These are phyloP conservation scores for Chunga burmeisteri DNA, from an alignment of 2,113 vertebrate genomes.

Conservation along the genomic window DNA sequence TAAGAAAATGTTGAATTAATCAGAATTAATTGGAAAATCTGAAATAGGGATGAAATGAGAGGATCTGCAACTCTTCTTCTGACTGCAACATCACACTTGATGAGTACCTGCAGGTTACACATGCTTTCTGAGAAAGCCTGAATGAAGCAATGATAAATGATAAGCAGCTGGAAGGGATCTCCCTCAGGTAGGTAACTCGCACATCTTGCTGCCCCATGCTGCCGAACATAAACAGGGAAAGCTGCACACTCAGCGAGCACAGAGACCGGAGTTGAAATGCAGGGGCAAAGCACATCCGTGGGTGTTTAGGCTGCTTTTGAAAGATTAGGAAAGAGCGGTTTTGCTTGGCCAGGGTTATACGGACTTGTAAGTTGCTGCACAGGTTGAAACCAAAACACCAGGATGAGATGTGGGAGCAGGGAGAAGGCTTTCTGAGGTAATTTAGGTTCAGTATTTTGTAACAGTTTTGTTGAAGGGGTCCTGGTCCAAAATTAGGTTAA, in stretches of 20 bases:
- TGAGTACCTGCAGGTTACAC: fast-evolving
- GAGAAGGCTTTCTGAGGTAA: background rate
- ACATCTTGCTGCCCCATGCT: fast-evolving
- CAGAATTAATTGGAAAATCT: background rate
- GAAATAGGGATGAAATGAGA: background rate
- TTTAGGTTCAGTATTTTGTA: background rate
- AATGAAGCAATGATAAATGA: background rate
- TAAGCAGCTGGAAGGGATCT: background rate
- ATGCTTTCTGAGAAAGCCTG: background rate
- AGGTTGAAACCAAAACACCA: background rate
- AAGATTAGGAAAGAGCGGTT: background rate
- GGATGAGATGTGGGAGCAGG: background rate
- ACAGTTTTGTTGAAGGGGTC: background rate
- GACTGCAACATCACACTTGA: background rate
- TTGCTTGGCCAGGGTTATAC: background rate
- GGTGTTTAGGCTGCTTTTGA: background rate
- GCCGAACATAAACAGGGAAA: background rate
- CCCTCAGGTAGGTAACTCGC: background rate
- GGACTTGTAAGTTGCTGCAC: background rate
- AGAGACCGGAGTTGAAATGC: background rate
- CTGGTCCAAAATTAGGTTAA: background rate
- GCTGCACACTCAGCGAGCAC: fast-evolving
- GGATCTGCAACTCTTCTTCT: background rate
- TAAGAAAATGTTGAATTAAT: background rate
- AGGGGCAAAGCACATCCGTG: background rate